A percentile compares a stretch with the other conserved stretches of the same genome.
Evolutionary conservation across 2,888 invertebrate species (phyloP).

Genomic region (Synanthedon tipuliformis): DNA sequence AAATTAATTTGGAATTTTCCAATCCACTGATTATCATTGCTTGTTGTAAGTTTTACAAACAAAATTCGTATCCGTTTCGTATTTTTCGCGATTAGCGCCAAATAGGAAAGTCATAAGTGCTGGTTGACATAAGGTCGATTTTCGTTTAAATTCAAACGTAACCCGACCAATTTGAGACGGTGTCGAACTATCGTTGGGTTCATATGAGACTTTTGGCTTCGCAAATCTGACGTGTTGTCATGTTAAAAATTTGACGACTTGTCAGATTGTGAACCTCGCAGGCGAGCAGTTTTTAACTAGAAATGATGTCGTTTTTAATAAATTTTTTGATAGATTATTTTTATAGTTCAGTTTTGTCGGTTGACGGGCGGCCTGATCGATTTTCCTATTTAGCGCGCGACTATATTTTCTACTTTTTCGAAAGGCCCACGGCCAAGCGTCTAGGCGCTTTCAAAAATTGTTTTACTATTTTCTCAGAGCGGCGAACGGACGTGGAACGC

Average conservation of each 20-base stretch:
- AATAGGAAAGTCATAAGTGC: constrained; percentile 60
- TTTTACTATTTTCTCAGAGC: constrained; percentile 57
- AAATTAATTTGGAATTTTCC: constrained; percentile 73
- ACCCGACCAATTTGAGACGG: constrained; percentile 40
- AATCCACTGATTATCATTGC: constrained; percentile 63
- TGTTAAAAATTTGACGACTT: constrained; percentile 57
- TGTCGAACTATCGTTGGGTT: constrained; percentile 7
- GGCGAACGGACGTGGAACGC: constrained; percentile 56
- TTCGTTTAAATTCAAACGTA: constrained; percentile 24
- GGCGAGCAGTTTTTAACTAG: constrained; percentile 41
- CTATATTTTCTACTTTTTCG: constrained; percentile 63
- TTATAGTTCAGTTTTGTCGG: constrained; percentile 57
- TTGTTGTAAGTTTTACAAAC: constrained; percentile 63
- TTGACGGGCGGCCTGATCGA: constrained; percentile 59
- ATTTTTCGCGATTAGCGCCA: constrained; percentile 63
- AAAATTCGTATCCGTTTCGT: constrained; percentile 57
- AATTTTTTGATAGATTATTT: constrained; percentile 69
- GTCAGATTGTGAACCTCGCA: constrained; percentile 29
- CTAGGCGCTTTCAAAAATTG: constrained; percentile 66
- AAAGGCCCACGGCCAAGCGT: constrained; percentile 55
- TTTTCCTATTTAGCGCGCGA: constrained; percentile 65
- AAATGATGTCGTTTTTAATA: constrained; percentile 70
- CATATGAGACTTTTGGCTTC: constrained; percentile 9
- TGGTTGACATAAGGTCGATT: constrained; percentile 35
- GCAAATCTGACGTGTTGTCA: constrained; percentile 30